Conservation (phyloP, 1,140 invertebrate genomes). For the Sinella curviseta region DNA sequence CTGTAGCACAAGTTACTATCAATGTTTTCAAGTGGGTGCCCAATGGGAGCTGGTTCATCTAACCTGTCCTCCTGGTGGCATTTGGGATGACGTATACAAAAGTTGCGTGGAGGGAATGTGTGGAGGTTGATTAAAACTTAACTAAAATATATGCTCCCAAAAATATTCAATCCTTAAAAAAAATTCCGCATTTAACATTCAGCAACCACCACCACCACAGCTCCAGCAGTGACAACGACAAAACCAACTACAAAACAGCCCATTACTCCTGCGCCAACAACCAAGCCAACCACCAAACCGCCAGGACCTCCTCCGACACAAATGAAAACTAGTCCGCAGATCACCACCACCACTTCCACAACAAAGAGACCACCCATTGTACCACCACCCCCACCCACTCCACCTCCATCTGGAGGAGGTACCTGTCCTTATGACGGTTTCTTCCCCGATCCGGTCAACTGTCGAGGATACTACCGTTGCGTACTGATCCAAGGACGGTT, state of each 20-base stretch:
- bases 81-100: slow-evolving; percentile 5
- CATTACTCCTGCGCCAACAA: too few relatives aligned
- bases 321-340: neutral
- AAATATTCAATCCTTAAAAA: neutral
- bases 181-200: neutral
- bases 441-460: neutral
- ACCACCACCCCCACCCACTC: neutral
- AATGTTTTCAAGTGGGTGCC: neutral
- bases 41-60: neutral
- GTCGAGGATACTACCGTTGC: neutral
- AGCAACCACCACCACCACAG: neutral
- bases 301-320: neutral
- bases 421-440: neutral
- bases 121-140: neutral
- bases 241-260: neutral
- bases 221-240: neutral
- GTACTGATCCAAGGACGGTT: neutral
- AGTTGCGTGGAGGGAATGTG: neutral
- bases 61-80: neutral
- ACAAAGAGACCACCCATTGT: too few relatives aligned
- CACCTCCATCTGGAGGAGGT: neutral
- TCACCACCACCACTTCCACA: neutral
- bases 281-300: neutral
- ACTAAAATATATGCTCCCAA: neutral
- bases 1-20: neutral